Conservation (phyloP, 2,113 vertebrate species). For the Elephantulus edwardii region DNA sequence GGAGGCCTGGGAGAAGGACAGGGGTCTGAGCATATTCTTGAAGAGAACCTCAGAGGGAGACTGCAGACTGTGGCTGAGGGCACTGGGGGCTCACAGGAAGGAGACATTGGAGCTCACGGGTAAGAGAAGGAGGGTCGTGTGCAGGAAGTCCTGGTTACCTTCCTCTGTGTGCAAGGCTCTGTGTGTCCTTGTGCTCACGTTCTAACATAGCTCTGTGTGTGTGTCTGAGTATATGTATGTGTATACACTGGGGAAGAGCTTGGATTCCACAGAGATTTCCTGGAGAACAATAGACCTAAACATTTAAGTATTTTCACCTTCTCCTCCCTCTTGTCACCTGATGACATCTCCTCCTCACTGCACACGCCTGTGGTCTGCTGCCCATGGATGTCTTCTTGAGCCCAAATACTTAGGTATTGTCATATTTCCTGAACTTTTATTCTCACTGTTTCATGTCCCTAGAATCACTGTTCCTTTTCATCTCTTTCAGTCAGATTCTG, state of each 20-base stretch:
- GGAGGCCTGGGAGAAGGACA: not conserved
- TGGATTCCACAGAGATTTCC: accelerated
- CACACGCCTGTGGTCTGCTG: not conserved
- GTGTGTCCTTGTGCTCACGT: too few species aligned
- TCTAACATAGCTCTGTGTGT: too few species aligned
- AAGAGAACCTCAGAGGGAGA: accelerated
- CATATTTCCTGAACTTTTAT: not conserved
- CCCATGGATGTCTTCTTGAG: accelerated
- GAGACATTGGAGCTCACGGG: not conserved
- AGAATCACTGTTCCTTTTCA: not conserved
- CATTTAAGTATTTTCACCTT: not conserved
- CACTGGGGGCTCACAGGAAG: accelerated
- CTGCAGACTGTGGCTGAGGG: accelerated
- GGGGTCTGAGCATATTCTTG: accelerated
- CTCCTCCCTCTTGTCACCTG: too few species aligned
- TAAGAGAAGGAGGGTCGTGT: not conserved
- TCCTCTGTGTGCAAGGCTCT: not conserved
- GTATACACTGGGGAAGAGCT: not conserved
- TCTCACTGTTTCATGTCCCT: not conserved
- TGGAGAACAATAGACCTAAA: not conserved
- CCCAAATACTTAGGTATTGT: not conserved
- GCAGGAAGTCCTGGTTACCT: not conserved
- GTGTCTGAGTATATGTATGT: not conserved
- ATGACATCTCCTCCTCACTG: not conserved
- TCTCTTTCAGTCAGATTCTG: not conserved